These are phyloP conservation scores for Diorhabda elongata DNA, from an alignment of 1,140 invertebrate species.

Conservation along the genomic window DNA sequence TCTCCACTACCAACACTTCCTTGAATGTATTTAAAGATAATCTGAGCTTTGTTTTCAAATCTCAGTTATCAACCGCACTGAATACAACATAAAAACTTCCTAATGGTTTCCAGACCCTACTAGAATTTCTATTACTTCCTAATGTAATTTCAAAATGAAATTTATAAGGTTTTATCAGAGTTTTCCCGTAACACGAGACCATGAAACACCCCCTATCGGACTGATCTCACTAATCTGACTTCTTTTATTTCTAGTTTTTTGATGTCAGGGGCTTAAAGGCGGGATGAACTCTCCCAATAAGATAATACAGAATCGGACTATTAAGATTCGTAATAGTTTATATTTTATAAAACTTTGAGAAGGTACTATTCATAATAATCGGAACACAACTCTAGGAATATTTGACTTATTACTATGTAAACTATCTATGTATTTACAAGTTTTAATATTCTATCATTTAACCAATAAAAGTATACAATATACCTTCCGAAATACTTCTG, in stretches of 20 bases:
- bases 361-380: neutral
- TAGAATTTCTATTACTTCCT: constrained; percentile 2
- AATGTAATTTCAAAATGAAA: constrained; percentile 3
- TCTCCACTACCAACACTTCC: too few relatives aligned
- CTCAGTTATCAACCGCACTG: neutral
- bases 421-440: too few relatives aligned
- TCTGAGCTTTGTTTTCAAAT: neutral
- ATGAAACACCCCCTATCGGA: constrained; percentile 1
- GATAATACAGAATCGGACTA: neutral
- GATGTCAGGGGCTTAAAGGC: neutral
- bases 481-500: too few relatives aligned
- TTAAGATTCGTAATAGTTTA: neutral
- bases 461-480: too few relatives aligned
- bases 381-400: too few relatives aligned
- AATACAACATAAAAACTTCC: neutral
- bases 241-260: constrained; percentile 3
- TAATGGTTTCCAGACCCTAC: neutral
- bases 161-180: neutral
- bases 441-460: too few relatives aligned
- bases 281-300: neutral
- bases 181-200: constrained; percentile 1
- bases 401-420: too few relatives aligned
- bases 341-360: neutral
- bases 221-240: neutral
- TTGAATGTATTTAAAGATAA: neutral